These are phyloP conservation scores for Plutella xylostella DNA, from an alignment of 2,888 invertebrate genomes.

Conservation along the genomic window DNA sequence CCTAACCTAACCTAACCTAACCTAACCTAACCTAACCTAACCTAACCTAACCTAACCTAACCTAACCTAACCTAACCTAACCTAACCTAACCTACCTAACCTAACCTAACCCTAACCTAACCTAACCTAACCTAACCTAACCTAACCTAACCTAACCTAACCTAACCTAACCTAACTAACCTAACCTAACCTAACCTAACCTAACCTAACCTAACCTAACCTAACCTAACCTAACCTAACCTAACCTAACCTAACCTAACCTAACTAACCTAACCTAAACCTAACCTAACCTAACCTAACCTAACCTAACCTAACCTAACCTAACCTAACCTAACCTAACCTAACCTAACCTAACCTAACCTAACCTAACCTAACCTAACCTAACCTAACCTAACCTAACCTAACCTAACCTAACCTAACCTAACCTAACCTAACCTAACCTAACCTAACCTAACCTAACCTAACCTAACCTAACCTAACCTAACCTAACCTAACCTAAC, in stretches of 20 bases:
- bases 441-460: slow-evolving; percentile 8
- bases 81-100: no score
- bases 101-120: no score
- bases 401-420: slow-evolving; percentile 10
- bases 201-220: slow-evolving; percentile 1
- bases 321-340: slow-evolving; percentile 6
- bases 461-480: no score
- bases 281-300: slow-evolving; percentile 1
- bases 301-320: slow-evolving; percentile 1
- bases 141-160: slow-evolving; percentile 1
- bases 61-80: slow-evolving; percentile 1
- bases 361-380: slow-evolving; percentile 7
- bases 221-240: slow-evolving; percentile 1
- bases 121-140: slow-evolving; percentile 1
- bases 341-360: slow-evolving; percentile 6
- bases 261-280: no score
- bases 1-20: slow-evolving; percentile 1
- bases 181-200: slow-evolving; percentile 1
- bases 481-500: no score
- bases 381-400: slow-evolving; percentile 9
- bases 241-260: slow-evolving; percentile 1
- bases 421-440: slow-evolving; percentile 11
- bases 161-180: slow-evolving; percentile 1
- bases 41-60: slow-evolving; percentile 1
- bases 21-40: slow-evolving; percentile 1